These are phyloP conservation scores for Bufo gargarizans DNA, from an alignment of 2,113 vertebrate genomes.

Conservation along the genomic window DNA sequence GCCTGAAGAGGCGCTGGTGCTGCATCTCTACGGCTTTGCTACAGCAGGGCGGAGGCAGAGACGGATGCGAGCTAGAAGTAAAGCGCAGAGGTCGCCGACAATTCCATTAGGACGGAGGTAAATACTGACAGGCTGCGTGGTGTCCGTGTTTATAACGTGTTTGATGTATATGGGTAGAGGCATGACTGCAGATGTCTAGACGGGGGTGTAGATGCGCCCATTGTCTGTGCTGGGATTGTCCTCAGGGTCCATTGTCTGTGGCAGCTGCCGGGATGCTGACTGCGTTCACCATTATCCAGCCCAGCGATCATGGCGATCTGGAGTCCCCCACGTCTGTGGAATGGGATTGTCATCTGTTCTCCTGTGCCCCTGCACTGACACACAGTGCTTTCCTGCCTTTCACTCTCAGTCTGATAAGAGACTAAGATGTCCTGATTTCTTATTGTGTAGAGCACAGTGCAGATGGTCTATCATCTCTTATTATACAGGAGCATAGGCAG, in stretches of 20 bases:
- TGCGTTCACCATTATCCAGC: too few species aligned
- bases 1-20: not conserved
- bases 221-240: not conserved
- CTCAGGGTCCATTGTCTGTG: not conserved
- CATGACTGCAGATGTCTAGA: not conserved
- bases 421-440: too few species aligned
- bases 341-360: too few species aligned
- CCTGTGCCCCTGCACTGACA: too few species aligned
- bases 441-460: too few species aligned
- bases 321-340: too few species aligned
- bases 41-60: not conserved
- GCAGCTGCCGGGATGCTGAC: too few species aligned
- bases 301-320: too few species aligned
- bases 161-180: not conserved
- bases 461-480: too few species aligned
- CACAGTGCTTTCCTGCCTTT: too few species aligned
- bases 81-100: not conserved
- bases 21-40: not conserved
- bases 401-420: too few species aligned
- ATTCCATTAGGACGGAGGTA: not conserved
- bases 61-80: not conserved
- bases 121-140: not conserved
- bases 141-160: not conserved
- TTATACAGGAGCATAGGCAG: too few species aligned
- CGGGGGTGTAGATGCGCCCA: not conserved